Evolutionary conservation across 92 coral and sea anemone species (phyloP), one percentile per base, ranked within the genome.

Genomic region (Actinostola sp.): DNA sequence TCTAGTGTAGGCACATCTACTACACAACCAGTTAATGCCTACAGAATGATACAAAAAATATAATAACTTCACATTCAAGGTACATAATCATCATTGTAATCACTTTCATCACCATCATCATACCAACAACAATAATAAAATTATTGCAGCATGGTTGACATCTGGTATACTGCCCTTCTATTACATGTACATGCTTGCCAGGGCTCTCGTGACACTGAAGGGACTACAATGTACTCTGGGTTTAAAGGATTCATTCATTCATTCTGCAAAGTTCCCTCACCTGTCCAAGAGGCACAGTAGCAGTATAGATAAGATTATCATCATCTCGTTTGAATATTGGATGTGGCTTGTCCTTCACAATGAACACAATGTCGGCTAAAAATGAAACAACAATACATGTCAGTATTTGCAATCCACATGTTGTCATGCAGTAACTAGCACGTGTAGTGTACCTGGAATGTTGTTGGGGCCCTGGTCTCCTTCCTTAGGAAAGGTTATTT

Each of bases 381-480:
- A 32, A 65, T 46, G 10, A 28, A 49, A 64, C 9, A 5, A 7
- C 8, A 7, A 6, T 29, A 3, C 2, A 26, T 57, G 20, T 57
- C 21, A 24, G n/a, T 8, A 9, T 13, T 3, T 17, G 12, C 21
- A 53, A 13, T 25, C 13, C 2, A 3, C 19, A 48, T 48, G 19
- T 48, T 39, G 14, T 39, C 53, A 46, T 46, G 19, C 53, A 46
- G 21, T 46, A 46, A 33, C 1, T 8, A 11, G 44, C 28, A 6
- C 15, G n/a, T 21, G n/a, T n/a, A n/a, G n/a, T n/a, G n/a, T 79
- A 91, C 98, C 98, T 94, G 98, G 98, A 43, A 94, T 91, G 44
- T 94, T 94, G 65, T 94, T 94, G 7, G 98, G 98, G 1, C 98
- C 98, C 65, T 94, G 98, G 62, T 94, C 98, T 31, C 98, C 98